Percentiles rank a stretch among this genome's conserved stretches.
These are phyloP conservation scores for Macroramphosus scolopax DNA, from an alignment of 2,797 vertebrate genomes.

Conservation along the genomic window DNA sequence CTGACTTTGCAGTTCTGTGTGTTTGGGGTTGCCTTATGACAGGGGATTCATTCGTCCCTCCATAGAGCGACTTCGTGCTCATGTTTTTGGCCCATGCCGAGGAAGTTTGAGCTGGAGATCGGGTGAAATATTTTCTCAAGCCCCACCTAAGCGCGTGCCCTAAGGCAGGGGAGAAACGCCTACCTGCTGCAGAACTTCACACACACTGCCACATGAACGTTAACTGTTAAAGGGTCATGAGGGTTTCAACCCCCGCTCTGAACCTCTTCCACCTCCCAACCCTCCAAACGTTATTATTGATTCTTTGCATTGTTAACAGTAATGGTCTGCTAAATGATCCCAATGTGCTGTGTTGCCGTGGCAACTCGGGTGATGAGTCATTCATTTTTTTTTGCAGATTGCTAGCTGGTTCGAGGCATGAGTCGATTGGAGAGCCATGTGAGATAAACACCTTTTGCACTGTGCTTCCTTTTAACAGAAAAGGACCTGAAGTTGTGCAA, in stretches of 20 bases:
- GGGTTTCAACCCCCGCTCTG: slow-evolving; percentile 18
- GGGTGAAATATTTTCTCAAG: slow-evolving; percentile 73
- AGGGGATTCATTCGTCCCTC: slow-evolving; percentile 23
- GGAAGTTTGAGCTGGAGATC: slow-evolving; percentile 24
- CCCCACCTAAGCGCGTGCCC: slow-evolving; percentile 75
- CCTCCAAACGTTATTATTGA: slow-evolving; percentile 63
- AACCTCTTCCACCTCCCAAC: slow-evolving; percentile 31
- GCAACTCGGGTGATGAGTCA: slow-evolving; percentile 69
- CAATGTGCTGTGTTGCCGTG: slow-evolving; percentile 67
- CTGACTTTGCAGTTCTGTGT: slow-evolving; percentile 64
- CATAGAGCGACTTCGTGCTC: slow-evolving; percentile 9
- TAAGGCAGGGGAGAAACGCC: slow-evolving; percentile 74
- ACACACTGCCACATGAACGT: slow-evolving; percentile 46
- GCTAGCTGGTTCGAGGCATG: slow-evolving; percentile 48
- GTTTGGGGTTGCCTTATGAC: slow-evolving; percentile 16
- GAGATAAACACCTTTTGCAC: slow-evolving; percentile 57
- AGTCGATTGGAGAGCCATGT: slow-evolving; percentile 41
- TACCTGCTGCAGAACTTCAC: slow-evolving; percentile 63
- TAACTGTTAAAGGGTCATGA: slow-evolving; percentile 39
- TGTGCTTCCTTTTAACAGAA: no score
- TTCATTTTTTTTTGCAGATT: slow-evolving; percentile 70
- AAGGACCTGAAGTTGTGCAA: slow-evolving; percentile 36
- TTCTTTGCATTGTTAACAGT: slow-evolving; percentile 65
- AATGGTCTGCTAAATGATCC: slow-evolving; percentile 65
- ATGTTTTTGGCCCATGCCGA: slow-evolving; percentile 21